A percentile compares a stretch with the other conserved stretches of the same genome.
Conservation (phyloP, 1,140 invertebrate genomes). For the Conus ventricosus region DNA sequence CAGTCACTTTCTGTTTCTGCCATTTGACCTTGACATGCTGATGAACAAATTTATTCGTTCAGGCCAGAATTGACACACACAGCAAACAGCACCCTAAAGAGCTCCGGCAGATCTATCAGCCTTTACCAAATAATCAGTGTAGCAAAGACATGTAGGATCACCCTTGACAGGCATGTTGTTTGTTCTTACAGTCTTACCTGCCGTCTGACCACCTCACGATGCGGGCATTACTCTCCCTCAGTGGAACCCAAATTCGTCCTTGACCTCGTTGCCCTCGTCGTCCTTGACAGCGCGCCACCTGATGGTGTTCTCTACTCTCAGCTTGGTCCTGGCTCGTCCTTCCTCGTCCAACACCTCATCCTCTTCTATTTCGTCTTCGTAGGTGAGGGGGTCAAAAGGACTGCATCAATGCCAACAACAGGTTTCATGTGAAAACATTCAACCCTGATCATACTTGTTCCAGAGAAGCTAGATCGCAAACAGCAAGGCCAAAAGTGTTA, state of each 20-base stretch:
- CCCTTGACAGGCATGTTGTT: too few species aligned
- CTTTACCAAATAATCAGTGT: too few species aligned
- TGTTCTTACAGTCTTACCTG: conserved; percentile 67
- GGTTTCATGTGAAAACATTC: background rate
- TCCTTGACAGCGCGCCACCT: conserved; percentile 93
- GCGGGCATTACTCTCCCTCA: conserved; percentile 95
- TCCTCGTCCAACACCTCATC: conserved; percentile 99
- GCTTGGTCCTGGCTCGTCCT: conserved; percentile 82
- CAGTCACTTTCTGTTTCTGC: too few species aligned
- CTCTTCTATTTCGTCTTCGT: conserved; percentile 99
- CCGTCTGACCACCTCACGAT: conserved; percentile 98
- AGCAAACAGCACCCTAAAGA: too few species aligned
- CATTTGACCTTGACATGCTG: too few species aligned
- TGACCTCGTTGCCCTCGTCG: conserved; percentile 79
- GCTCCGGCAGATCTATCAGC: too few species aligned
- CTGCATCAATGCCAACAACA: conserved; percentile 70
- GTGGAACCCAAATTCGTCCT: conserved; percentile 81
- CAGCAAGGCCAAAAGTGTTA: too few species aligned
- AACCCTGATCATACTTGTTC: background rate
- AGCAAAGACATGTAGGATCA: too few species aligned
- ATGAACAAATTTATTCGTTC: too few species aligned
- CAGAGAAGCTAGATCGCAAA: too few species aligned
- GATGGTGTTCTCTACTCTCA: conserved; percentile 95
- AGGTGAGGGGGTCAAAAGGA: conserved; percentile 95
- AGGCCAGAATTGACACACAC: too few species aligned